Evolutionary conservation across 2,797 vertebrate species (phyloP).

Genomic region (Meda fulgida): DNA sequence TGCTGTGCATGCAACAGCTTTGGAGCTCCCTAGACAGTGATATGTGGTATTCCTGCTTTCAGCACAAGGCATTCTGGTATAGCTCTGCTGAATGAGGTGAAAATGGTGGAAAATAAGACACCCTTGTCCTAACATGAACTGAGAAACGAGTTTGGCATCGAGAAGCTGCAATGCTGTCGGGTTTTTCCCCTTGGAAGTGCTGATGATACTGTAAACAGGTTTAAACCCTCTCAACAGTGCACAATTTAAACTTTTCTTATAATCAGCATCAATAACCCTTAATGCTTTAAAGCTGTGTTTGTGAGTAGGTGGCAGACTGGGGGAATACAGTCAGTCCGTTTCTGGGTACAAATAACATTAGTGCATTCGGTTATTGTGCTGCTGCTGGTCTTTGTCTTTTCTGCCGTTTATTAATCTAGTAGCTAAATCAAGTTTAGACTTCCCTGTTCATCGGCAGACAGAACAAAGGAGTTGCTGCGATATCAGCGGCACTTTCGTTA

Average conservation of each 20-base stretch:
- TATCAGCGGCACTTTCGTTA: conserved; percentile 35
- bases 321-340: conserved; percentile 26
- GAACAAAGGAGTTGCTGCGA: conserved; percentile 25
- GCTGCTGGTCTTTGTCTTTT: neutral
- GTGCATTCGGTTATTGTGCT: conserved; percentile 20
- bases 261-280: neutral
- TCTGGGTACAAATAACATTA: conserved; percentile 23
- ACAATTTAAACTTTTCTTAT: neutral
- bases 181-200: neutral
- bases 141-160: conserved; percentile 10
- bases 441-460: neutral
- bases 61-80: neutral
- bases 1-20: conserved; percentile 44
- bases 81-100: conserved; percentile 13
- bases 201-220: neutral
- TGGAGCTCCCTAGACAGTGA: conserved; percentile 20
- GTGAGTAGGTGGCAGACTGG: conserved; percentile 30
- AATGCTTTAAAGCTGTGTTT: neutral
- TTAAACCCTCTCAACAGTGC: neutral
- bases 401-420: conserved; percentile 2
- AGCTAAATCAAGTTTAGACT: neutral
- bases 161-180: neutral
- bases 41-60: neutral
- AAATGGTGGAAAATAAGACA: neutral
- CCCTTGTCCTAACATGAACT: conserved; percentile 34